Evolutionary conservation across 1,140 invertebrate genomes (phyloP).

Genomic region (Polyergus mexicanus): DNA sequence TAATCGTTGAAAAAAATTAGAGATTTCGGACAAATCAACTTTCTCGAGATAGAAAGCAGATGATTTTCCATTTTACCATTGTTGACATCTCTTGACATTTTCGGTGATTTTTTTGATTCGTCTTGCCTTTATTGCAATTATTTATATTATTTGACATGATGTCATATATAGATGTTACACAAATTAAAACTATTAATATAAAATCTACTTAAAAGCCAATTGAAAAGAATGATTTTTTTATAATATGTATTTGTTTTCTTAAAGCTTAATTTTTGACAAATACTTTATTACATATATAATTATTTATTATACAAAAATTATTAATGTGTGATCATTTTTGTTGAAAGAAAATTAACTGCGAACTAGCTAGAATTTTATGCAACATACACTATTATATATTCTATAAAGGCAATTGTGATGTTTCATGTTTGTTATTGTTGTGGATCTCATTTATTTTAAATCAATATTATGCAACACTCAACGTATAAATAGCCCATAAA

Average conservation of each 20-base stretch:
- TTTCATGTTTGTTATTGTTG: not conserved
- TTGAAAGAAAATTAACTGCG: not conserved
- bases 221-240: not conserved
- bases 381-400: not conserved
- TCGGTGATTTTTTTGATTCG: slow-evolving; percentile 22
- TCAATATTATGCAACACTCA: not conserved
- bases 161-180: not conserved
- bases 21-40: not conserved
- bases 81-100: slow-evolving; percentile 37
- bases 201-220: not conserved
- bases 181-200: slow-evolving; percentile 13
- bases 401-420: not conserved
- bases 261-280: not conserved
- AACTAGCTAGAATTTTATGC: not conserved
- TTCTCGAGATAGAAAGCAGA: too few species aligned
- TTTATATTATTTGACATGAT: slow-evolving; percentile 12
- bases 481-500: not conserved
- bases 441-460: not conserved
- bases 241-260: not conserved
- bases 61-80: not conserved
- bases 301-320: not conserved
- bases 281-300: not conserved
- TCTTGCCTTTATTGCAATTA: not conserved
- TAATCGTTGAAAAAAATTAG: not conserved
- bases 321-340: not conserved